phyloP scores from a whole-genome alignment of 2,113 vertebrate genomes.

The Cheirogaleus medius region DNA sequence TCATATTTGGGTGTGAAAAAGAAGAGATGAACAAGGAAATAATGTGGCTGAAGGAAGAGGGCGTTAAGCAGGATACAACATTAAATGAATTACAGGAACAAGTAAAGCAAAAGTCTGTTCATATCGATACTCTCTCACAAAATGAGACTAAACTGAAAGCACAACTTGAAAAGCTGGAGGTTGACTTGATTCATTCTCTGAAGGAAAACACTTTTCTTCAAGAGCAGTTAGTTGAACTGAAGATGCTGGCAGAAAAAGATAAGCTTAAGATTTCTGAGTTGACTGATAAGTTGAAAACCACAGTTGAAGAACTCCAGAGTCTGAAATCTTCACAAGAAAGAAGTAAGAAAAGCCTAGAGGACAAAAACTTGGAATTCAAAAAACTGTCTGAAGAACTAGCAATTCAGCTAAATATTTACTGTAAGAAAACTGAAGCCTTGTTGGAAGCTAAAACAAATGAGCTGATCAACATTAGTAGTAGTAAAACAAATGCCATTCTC shows the following conservation, averaged over 20 bases:
- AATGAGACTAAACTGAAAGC: constrained; percentile 86
- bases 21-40: constrained; percentile 84
- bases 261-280: constrained; percentile 84
- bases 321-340: constrained; percentile 84
- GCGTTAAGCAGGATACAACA: constrained; percentile 83
- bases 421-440: constrained; percentile 83
- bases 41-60: constrained; percentile 86
- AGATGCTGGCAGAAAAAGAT: constrained; percentile 82
- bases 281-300: constrained; percentile 80
- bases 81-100: constrained; percentile 91
- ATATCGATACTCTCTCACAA: constrained; percentile 84
- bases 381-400: constrained; percentile 79
- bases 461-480: constrained; percentile 84
- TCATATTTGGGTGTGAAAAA: constrained; percentile 82
- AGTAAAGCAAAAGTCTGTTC: constrained; percentile 84
- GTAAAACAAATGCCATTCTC: constrained; percentile 82
- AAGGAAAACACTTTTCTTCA: constrained; percentile 87
- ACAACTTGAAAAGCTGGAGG: constrained; percentile 87
- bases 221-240: constrained; percentile 84
- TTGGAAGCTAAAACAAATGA: constrained; percentile 85
- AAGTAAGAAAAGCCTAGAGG: constrained; percentile 85
- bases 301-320: constrained; percentile 84
- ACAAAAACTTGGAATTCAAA: constrained; percentile 83
- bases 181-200: constrained; percentile 86
- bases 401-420: constrained; percentile 83